A percentile compares a stretch with the other conserved stretches of the same genome.
phyloP scores from a whole-genome alignment of 1,140 invertebrate genomes.

The Orius insidiosus region DNA sequence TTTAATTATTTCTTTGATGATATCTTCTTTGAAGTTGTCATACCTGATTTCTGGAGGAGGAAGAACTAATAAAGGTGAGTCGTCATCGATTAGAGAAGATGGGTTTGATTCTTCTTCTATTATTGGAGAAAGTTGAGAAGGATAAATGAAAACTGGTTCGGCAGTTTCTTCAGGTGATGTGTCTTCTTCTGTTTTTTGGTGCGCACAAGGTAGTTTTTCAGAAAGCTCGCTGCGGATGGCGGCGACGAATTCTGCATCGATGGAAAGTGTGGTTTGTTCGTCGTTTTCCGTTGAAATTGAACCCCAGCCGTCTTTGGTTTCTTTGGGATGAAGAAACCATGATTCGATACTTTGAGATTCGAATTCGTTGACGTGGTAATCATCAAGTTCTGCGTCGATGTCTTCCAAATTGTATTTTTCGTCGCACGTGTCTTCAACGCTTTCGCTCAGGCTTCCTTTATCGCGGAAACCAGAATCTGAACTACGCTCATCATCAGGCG shows the following conservation, averaged over 20 bases:
- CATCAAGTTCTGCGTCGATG: conserved; percentile 24
- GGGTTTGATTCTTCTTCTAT: conserved; percentile 34
- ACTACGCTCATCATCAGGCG: conserved; percentile 34
- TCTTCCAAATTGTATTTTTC: conserved; percentile 29
- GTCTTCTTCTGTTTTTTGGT: conserved; percentile 28
- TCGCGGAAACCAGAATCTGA: conserved; percentile 35
- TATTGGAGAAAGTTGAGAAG: conserved; percentile 38
- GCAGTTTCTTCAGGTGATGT: conserved; percentile 17
- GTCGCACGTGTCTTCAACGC: conserved; percentile 28
- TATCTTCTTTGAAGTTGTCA: conserved; percentile 20
- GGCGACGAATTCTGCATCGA: conserved; percentile 50
- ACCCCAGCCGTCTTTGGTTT: conserved; percentile 23
- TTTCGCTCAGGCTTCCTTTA: conserved; percentile 27
- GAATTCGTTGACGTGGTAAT: conserved; percentile 13
- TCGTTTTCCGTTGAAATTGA: conserved; percentile 23
- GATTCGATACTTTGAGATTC: conserved; percentile 23
- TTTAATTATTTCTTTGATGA: conserved; percentile 16
- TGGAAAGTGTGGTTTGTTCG: conserved; percentile 31
- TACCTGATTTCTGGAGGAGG: conserved; percentile 8
- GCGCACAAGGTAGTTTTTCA: conserved; percentile 45
- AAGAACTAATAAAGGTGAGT: conserved; percentile 12
- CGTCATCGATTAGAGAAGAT: conserved; percentile 17
- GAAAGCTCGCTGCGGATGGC: conserved; percentile 49
- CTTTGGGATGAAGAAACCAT: conserved; percentile 27
- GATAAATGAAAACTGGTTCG: conserved; percentile 17